These are phyloP conservation scores for Drosophila tripunctata DNA, from an alignment of 2,888 invertebrate genomes.

Conservation along the genomic window DNA sequence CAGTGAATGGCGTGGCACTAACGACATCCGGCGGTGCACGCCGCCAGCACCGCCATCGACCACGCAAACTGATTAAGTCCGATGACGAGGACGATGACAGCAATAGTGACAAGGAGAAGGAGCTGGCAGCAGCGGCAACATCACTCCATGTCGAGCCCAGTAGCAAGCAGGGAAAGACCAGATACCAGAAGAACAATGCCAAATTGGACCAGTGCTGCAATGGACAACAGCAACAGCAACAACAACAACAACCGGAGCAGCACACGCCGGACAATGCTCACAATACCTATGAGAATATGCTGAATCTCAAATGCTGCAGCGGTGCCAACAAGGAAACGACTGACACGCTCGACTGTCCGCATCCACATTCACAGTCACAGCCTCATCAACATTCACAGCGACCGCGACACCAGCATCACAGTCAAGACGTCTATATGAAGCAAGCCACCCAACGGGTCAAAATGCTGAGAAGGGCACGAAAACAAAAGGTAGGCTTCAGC, in stretches of 20 bases:
- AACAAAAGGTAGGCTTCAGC: constrained; percentile 82
- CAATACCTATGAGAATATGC: constrained; percentile 83
- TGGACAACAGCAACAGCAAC: constrained; percentile 41
- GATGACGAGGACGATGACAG: constrained; percentile 84
- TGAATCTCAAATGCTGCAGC: constrained; percentile 82
- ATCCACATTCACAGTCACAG: constrained; percentile 26
- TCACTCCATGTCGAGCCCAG: constrained; percentile 54
- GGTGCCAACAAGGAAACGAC: constrained; percentile 45
- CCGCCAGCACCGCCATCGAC: constrained; percentile 84
- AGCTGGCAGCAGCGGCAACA: constrained; percentile 30
- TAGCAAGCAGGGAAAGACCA: constrained; percentile 45
- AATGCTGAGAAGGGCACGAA: constrained; percentile 83
- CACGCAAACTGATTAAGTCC: constrained; percentile 84
- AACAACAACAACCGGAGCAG: constrained; percentile 46
- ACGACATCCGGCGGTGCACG: constrained; percentile 78
- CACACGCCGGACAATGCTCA: constrained; percentile 73
- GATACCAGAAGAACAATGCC: constrained; percentile 73
- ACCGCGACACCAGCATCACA: constrained; percentile 41
- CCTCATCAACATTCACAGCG: constrained; percentile 21
- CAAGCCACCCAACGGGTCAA: constrained; percentile 83
- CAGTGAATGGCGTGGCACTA: constrained; percentile 49
- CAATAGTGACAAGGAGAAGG: constrained; percentile 82
- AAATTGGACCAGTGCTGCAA: constrained; percentile 71
- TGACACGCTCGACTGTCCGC: constrained; percentile 55
- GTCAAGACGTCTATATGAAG: constrained; percentile 81